A percentile compares a stretch with the other conserved stretches of the same genome.
Evolutionary conservation across 2,888 invertebrate species (phyloP).

Genomic region (Oligia strigilis): DNA sequence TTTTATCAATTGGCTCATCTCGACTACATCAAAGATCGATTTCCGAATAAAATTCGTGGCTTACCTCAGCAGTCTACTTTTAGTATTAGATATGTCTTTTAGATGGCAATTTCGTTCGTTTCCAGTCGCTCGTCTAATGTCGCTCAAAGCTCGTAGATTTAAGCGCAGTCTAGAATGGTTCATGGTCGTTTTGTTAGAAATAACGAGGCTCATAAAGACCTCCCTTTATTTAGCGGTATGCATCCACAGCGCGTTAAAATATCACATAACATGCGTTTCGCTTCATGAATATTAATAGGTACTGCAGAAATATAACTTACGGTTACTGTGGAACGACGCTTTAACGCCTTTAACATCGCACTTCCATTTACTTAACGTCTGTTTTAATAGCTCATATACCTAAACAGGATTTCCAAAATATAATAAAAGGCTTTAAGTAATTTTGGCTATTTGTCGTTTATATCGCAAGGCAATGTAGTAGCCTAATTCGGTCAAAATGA

Average conservation of each 20-base stretch:
- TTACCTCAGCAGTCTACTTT: slow-evolving; percentile 41
- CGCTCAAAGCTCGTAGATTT: slow-evolving; percentile 33
- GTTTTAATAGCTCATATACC: slow-evolving; percentile 34
- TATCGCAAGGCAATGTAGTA: background rate
- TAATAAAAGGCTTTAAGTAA: slow-evolving; percentile 8
- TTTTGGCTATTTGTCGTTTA: slow-evolving; percentile 10
- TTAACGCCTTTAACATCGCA: slow-evolving; percentile 48
- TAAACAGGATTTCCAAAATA: slow-evolving; percentile 29
- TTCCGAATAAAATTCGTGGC: slow-evolving; percentile 37
- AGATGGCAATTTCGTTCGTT: slow-evolving; percentile 34
- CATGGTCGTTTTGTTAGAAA: slow-evolving; percentile 59
- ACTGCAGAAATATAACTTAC: slow-evolving; percentile 54
- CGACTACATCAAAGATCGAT: slow-evolving; percentile 44
- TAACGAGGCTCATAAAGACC: slow-evolving; percentile 67
- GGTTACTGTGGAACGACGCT: slow-evolving; percentile 45
- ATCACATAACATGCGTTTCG: slow-evolving; percentile 63
- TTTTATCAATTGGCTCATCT: slow-evolving; percentile 33
- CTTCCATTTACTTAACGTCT: slow-evolving; percentile 52
- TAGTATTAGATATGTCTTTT: slow-evolving; percentile 21
- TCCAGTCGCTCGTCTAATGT: slow-evolving; percentile 31
- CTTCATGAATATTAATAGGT: slow-evolving; percentile 63
- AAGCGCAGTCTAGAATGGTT: slow-evolving; percentile 36
- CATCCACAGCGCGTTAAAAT: slow-evolving; percentile 59
- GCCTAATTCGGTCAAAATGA: background rate
- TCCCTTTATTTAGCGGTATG: slow-evolving; percentile 60